Base-by-base conservation (phyloP, 1,140 invertebrate genomes). In the Caerostris extrusa region DNA sequence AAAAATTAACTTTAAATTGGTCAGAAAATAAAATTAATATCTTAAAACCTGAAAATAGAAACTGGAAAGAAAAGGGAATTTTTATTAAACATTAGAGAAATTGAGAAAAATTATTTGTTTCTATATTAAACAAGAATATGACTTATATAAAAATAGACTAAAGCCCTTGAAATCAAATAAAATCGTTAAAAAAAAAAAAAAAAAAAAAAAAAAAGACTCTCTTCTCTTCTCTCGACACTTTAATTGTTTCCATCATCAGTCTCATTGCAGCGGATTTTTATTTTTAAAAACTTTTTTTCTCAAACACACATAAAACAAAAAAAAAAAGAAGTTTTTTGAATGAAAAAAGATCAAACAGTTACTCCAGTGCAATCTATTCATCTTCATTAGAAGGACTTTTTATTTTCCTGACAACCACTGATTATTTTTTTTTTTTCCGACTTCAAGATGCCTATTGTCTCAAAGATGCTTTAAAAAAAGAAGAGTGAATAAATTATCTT, bases 361-460 rank as follows among this genome's bases (percentile, higher is more conserved):
- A 69, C n/a, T n/a, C 67, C 7, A 69, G 19, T n/a, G 19, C 67
- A 69, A 7, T 69, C 67, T n/a, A 69, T 69, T 69, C 67, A 19
- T 69, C 67, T 77, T 77, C 71, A 77, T 77, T 77, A 77, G 71
- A 12, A 77, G 12, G 34, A 50, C 8, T 77, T 77, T 77, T 77
- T 77, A 77, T 77, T 53, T 77, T 50, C 50, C 7, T 77, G 10
- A 12, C 50, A 77, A 50, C 8, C 19, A 77, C 14, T 77, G 61
- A 10, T 69, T 19, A 19, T 50, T 12, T 50, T 77, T 50, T 77
- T 34, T 50, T 77, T 50, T 53, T 34, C 34, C 34, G 34, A 1
- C 34, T 34, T 34, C 34, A 34, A 34, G 34, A 34, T 34, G 34
- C 34, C 34, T 77, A 50, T 77, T 77, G 71, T 14, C 53, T 77